These are phyloP conservation scores for Aurelia aurita complex sp. Pacific DNA, from an alignment of 30 jellyfish, hydroid and myxozoan species.

Conservation along the genomic window DNA sequence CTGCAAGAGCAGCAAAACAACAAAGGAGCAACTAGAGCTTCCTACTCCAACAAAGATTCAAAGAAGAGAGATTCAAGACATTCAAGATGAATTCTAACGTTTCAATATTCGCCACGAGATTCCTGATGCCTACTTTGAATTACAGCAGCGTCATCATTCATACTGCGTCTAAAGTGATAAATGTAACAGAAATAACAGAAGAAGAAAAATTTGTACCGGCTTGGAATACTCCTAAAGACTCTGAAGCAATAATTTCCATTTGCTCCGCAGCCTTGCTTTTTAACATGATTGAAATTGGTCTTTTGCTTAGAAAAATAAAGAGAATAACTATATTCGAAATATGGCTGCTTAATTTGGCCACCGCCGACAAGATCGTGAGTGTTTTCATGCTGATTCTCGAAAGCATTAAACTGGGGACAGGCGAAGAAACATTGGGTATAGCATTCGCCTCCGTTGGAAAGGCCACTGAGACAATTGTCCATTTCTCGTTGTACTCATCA, in stretches of 20 bases:
- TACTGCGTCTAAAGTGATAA: no score
- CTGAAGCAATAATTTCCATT: neutral
- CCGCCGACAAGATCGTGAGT: conserved; percentile 6
- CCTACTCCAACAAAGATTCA: no score
- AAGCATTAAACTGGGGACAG: neutral
- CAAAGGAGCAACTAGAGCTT: no score
- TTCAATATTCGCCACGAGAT: no score
- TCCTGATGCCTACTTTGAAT: no score
- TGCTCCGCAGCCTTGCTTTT: conserved; percentile 16
- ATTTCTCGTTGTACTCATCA: conserved; percentile 13
- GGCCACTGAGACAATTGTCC: neutral
- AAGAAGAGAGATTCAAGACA: no score
- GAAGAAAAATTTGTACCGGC: no score
- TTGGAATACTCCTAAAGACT: neutral
- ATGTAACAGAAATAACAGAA: no score
- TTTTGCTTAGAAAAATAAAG: neutral
- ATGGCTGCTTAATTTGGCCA: conserved; percentile 10
- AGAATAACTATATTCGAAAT: conserved; percentile 16
- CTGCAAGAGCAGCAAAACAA: no score
- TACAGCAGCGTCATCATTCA: no score
- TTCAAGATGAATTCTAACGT: no score
- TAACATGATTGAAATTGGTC: conserved; percentile 13
- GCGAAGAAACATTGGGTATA: neutral
- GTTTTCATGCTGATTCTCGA: neutral
- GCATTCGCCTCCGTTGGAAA: neutral